Evolutionary conservation across 1,140 invertebrate genomes (phyloP), one percentile per base, ranked within the genome.

Genomic region (Nilaparvata lugens): DNA sequence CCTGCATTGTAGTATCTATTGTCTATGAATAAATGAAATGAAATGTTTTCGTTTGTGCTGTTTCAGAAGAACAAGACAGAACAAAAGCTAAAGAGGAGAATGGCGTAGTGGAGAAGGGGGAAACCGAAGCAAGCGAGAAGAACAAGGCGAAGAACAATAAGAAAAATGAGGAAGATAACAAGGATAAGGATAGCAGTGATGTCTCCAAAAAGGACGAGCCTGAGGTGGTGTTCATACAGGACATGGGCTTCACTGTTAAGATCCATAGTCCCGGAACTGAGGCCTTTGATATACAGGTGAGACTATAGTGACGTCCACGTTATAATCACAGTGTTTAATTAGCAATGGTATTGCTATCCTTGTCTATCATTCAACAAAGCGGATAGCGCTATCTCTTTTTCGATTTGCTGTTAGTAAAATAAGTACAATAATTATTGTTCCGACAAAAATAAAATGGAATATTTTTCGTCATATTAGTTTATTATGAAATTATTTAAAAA

Each of bases 171-270:
- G 38, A 40, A 0, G 23, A 53, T 5, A 14, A 3, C 9, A 51
- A 53, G 11, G 70, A 73, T 51, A 52, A 66, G 63, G 71, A 74
- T 60, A 55, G 67, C 65, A 73, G 71, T 62, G 76, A 75, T 71
- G 79, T 80, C 64, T 76, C 79, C 13, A 83, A 83, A 62, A 85
- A 84, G 69, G 76, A 77, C 48, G 83, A 85, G 60, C 84, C 86
- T 58, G 87, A 91, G 76, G 84, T 95, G 52, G 87, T 96, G 35
- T 88, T 95, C 56, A 91, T 96, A 67, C 93, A 96, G 74, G 94
- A 97, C 71, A 83, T 91, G 72, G 92, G 93, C 38, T 95, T 97
- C 69, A 92, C 87, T 55, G 88, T 97, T 1, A 92, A 94, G 77
- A 93, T 97, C 65, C 80, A 88, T 38, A 89, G 89, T 63, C 92